Percentiles rank a stretch among this genome's conserved stretches.
phyloP scores from a whole-genome alignment of 2,797 vertebrate species.

The Setipinna tenuifilis region DNA sequence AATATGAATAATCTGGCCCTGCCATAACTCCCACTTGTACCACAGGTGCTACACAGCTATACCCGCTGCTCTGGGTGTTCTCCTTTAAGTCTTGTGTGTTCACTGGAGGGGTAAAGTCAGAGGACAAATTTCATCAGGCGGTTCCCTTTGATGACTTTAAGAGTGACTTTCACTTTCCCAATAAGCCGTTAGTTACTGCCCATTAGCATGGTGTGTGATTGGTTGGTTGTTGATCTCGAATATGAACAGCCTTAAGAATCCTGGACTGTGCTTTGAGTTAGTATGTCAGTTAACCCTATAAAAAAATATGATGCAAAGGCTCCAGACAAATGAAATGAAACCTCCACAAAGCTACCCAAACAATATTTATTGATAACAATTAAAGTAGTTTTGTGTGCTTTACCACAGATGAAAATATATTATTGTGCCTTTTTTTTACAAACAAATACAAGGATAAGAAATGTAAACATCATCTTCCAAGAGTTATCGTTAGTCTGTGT shows the following conservation, averaged over 20 bases:
- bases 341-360: constrained; percentile 45
- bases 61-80: too few relatives aligned
- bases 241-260: not conserved
- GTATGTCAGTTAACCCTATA: not conserved
- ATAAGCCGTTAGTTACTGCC: too few relatives aligned
- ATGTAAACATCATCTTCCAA: constrained; percentile 57
- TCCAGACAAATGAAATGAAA: not conserved
- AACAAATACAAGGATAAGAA: constrained; percentile 63
- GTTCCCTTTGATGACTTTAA: too few relatives aligned
- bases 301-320: not conserved
- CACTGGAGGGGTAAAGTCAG: too few relatives aligned
- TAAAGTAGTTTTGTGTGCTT: constrained; percentile 43
- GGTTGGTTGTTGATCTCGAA: not conserved
- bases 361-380: constrained; percentile 69
- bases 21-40: too few relatives aligned
- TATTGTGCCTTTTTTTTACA: constrained; percentile 56
- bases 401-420: constrained; percentile 60
- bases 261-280: not conserved
- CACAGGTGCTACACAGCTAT: too few relatives aligned
- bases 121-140: too few relatives aligned
- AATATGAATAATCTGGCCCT: too few relatives aligned
- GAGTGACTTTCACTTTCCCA: too few relatives aligned
- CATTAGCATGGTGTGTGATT: not conserved
- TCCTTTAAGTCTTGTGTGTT: too few relatives aligned
- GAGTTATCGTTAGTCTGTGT: constrained; percentile 44